Evolutionary conservation across 2,797 vertebrate species (phyloP).

Genomic region (Artibeus jamaicensis): DNA sequence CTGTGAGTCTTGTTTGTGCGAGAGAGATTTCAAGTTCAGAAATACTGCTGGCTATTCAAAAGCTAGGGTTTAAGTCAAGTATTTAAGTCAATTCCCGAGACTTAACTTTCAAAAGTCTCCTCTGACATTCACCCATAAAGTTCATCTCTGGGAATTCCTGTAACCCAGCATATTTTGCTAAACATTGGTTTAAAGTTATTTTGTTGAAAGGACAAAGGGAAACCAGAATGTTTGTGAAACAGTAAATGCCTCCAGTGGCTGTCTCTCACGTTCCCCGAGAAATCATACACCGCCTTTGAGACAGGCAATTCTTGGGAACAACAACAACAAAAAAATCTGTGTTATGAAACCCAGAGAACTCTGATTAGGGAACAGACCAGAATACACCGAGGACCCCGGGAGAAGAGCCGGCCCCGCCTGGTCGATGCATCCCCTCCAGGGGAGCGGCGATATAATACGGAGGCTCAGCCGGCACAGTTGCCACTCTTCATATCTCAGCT

Average conservation of each 20-base stretch:
- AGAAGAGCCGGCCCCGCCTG: constrained; percentile 68
- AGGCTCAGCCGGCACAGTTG: background rate
- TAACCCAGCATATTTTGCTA: constrained; percentile 52
- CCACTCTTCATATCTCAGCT: background rate
- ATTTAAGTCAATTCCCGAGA: background rate
- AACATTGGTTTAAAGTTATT: constrained; percentile 78
- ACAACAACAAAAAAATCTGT: constrained; percentile 73
- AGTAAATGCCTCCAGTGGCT: constrained; percentile 77
- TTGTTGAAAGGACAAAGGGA: constrained; percentile 81
- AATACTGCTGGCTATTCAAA: background rate
- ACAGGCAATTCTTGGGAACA: constrained; percentile 79
- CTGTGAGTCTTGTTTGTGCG: background rate
- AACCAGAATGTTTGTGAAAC: constrained; percentile 81
- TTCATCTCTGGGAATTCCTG: constrained; percentile 62
- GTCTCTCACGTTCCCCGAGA: constrained; percentile 78
- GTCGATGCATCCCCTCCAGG: background rate
- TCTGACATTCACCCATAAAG: constrained; percentile 33
- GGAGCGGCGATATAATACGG: background rate
- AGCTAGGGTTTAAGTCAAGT: background rate
- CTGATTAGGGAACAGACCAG: constrained; percentile 78
- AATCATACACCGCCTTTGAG: constrained; percentile 80
- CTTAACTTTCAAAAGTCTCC: constrained; percentile 15
- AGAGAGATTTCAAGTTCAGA: background rate
- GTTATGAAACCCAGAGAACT: constrained; percentile 80
- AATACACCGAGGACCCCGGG: constrained; percentile 73